Conservation (phyloP, 2,888 invertebrate species). For the Troides aeacus region DNA sequence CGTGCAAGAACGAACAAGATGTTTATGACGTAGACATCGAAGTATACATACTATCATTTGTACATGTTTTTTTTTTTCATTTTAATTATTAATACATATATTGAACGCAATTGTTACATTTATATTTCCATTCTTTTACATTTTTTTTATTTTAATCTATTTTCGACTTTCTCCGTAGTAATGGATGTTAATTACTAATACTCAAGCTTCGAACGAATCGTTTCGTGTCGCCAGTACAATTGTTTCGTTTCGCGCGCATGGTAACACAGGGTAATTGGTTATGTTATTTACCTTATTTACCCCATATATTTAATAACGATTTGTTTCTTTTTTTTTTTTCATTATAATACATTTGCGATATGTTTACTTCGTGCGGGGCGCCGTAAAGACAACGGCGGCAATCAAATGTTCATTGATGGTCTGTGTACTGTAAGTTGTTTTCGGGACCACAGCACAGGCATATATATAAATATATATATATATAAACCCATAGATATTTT, state of each 20-base stretch:
- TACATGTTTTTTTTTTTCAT: too few relatives aligned
- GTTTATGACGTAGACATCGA: slow-evolving; percentile 22
- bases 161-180: slow-evolving; percentile 6
- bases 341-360: too few relatives aligned
- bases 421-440: slow-evolving; percentile 42
- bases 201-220: slow-evolving; percentile 51
- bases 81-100: too few relatives aligned
- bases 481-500: slow-evolving; percentile 19
- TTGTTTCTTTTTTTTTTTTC: too few relatives aligned
- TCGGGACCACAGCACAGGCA: slow-evolving; percentile 58
- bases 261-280: slow-evolving; percentile 59
- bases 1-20: slow-evolving; percentile 45
- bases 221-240: slow-evolving; percentile 38
- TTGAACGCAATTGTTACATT: too few relatives aligned
- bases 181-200: slow-evolving; percentile 41
- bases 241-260: slow-evolving; percentile 51
- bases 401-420: slow-evolving; percentile 39
- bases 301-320: slow-evolving; percentile 17
- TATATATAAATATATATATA: slow-evolving; percentile 20
- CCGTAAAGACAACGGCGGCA: slow-evolving; percentile 46
- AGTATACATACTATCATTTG: too few relatives aligned
- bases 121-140: too few relatives aligned
- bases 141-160: too few relatives aligned
- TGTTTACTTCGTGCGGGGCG: background rate
- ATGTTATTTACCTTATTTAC: slow-evolving; percentile 43